Evolutionary conservation across 1,140 invertebrate species (phyloP).

Genomic region (Macrobrachium nipponense): DNA sequence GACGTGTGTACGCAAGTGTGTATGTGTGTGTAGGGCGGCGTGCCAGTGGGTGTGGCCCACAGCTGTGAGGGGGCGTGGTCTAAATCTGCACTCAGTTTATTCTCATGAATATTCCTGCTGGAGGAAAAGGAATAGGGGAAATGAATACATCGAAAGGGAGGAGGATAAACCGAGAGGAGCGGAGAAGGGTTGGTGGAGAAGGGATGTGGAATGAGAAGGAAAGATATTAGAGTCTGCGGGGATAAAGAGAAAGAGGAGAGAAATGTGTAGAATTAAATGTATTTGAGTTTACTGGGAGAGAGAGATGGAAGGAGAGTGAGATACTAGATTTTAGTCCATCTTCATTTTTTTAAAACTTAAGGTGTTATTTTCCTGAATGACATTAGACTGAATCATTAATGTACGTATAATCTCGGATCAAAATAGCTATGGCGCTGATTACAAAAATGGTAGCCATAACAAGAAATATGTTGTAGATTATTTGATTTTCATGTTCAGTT

Average conservation of each 20-base stretch:
- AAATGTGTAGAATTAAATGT: not conserved
- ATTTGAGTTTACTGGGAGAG: not conserved
- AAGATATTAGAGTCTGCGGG: conserved; percentile 19
- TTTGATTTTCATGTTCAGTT: too few relatives aligned
- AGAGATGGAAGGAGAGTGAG: not conserved
- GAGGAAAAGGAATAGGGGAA: conserved; percentile 18
- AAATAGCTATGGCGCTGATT: too few relatives aligned
- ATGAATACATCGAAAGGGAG: conserved; percentile 12
- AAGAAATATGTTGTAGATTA: too few relatives aligned
- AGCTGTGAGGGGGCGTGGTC: conserved; percentile 43
- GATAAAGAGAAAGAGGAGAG: not conserved
- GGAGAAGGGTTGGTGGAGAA: not conserved
- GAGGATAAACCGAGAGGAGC: conserved; percentile 18
- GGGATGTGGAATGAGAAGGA: not conserved
- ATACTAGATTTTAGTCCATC: not conserved
- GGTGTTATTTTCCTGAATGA: not conserved
- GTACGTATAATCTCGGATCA: too few relatives aligned
- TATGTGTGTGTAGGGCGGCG: conserved; percentile 38
- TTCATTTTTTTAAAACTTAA: too few relatives aligned
- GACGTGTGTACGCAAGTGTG: conserved; percentile 25
- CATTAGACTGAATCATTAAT: too few relatives aligned
- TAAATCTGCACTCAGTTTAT: conserved; percentile 18
- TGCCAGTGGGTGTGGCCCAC: conserved; percentile 33
- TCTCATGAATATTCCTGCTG: conserved; percentile 34
- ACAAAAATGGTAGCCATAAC: too few relatives aligned